Evolutionary conservation across 2,888 invertebrate species (phyloP).

Genomic region (Tyria jacobaeae): DNA sequence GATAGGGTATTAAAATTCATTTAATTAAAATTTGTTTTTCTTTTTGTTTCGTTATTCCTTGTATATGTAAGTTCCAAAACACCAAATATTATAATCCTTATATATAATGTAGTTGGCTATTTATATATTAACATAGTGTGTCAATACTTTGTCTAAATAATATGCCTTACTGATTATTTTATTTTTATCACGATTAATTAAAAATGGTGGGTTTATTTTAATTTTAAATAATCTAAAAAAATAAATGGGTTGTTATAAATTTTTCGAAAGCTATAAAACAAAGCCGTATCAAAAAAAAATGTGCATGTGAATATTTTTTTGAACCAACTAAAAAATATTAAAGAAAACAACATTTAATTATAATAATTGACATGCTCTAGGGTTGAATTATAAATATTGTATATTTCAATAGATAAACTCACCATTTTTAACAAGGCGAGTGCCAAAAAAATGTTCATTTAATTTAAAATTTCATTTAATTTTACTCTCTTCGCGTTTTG

Average conservation of each 20-base stretch:
- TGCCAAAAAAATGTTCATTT: slow-evolving; percentile 56
- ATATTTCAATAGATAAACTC: slow-evolving; percentile 19
- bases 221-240: background rate
- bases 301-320: slow-evolving; percentile 11
- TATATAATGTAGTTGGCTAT: slow-evolving; percentile 50
- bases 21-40: slow-evolving; percentile 24
- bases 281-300: slow-evolving; percentile 2
- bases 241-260: slow-evolving; percentile 1
- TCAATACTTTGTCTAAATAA: slow-evolving; percentile 39
- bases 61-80: slow-evolving; percentile 72
- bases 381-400: background rate
- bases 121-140: slow-evolving; percentile 47
- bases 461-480: slow-evolving; percentile 26
- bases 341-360: too few relatives aligned
- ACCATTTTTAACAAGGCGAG: slow-evolving; percentile 45
- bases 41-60: slow-evolving; percentile 37
- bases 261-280: background rate
- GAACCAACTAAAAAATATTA: background rate
- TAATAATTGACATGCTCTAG: background rate
- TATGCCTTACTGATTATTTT: slow-evolving; percentile 42
- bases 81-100: slow-evolving; percentile 55
- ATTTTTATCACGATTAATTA: slow-evolving; percentile 40
- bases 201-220: slow-evolving; percentile 35
- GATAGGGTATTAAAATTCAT: slow-evolving; percentile 49
- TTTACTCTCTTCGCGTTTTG: slow-evolving; percentile 49